Base-by-base conservation (phyloP, 2,113 vertebrate genomes). In the Lophius piscatorius region DNA sequence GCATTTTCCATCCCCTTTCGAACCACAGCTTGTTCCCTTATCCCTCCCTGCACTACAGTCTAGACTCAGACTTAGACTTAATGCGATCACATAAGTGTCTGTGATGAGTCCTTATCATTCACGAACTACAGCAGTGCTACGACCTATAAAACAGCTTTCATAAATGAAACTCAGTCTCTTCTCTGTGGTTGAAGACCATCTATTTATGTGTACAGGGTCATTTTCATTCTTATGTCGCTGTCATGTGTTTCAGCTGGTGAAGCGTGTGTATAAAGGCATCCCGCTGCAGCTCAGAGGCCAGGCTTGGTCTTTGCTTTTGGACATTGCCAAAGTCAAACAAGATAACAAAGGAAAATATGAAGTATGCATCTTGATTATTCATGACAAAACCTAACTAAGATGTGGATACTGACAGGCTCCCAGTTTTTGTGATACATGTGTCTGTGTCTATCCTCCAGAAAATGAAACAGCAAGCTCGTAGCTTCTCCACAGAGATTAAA, bases 211-310 rank as follows among this genome's bases (percentile, higher is more conserved):
- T 11, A n/a, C 14, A 28, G 31, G 31, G 36, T 24, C 35, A 35
- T 23, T 3, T 57, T 7, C 17, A 5, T 9, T 23, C n/a, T 2
- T 66, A 20, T 69, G 36, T 73, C 14, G 65, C 39, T 52, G 6
- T 61, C 29, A 13, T 56, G 9, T 51, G 18, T 71, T 86, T 14
- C 87, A 97, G 95, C 90, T 97, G 94, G 87, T 84, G 54, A 94
- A 95, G 56, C 91, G 94, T 5, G 93, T 96, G 9, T 97, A 95
- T 80, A 97, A 97, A 85, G 95, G 95, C 21, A 93, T 97, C 76
- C 95, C 95, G 0, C 91, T 96, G 12, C 94, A 95, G 86, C 92
- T 97, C 29, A 91, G 95, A 65, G 94, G 95, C 14, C 93, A 96
- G 74, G 94, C 92, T 22, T 97, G 95, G 95, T 92, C 94, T 0